A percentile compares a stretch with the other conserved stretches of the same genome.
Evolutionary conservation across 1,140 invertebrate species (phyloP).

Genomic region (Stenopsyche tienmushanensis): DNA sequence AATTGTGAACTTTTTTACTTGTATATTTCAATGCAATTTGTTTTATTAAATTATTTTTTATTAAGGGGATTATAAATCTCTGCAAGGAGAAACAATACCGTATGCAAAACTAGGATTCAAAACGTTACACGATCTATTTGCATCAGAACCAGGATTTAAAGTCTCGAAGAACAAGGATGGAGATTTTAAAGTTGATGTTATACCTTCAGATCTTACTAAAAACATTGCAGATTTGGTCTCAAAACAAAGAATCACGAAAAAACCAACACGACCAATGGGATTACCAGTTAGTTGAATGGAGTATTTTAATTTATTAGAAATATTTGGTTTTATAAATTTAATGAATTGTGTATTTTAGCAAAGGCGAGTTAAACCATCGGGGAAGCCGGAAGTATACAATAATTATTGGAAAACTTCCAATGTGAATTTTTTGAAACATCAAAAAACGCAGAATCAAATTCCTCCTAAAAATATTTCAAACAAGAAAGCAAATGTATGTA

Average conservation of each 20-base stretch:
- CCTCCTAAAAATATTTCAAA: no score
- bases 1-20: neutral
- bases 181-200: conserved; percentile 57
- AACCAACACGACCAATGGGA: conserved; percentile 41
- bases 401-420: neutral
- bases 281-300: neutral
- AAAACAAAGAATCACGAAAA: conserved; percentile 57
- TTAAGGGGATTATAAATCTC: conserved; percentile 57
- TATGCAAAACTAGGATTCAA: conserved; percentile 59
- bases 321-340: no score
- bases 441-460: no score
- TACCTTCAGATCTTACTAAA: conserved; percentile 55
- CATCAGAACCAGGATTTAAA: conserved; percentile 55
- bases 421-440: no score
- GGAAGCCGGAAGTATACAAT: neutral
- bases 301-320: neutral
- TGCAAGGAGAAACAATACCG: conserved; percentile 61
- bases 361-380: neutral
- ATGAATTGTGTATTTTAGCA: neutral
- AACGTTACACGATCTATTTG: conserved; percentile 58
- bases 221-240: conserved; percentile 62
- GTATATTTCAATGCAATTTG: neutral
- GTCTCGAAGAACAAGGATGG: conserved; percentile 48
- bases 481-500: no score
- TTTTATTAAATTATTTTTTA: conserved; percentile 18